Evolutionary conservation across 2,113 vertebrate species (phyloP), one percentile per base, ranked within the genome.

Genomic region (Hiodon tergisus): DNA sequence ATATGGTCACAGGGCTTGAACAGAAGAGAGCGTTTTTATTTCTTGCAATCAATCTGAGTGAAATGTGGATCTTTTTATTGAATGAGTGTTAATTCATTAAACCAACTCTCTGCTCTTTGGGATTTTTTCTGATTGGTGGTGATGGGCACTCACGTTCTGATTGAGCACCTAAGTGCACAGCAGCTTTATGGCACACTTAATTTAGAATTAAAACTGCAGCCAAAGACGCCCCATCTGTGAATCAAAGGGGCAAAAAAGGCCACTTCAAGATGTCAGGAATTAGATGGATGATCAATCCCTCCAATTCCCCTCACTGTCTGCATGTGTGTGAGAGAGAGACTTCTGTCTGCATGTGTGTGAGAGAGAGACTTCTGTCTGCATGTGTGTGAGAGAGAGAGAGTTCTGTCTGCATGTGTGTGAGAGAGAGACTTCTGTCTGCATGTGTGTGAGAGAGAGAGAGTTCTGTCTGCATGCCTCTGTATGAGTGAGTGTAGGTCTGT

Each of bases 121-220:
- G 31, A 69, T 76, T 52, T 74, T 46, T 83, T 84, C 78, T 81
- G 76, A 86, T 67, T 79, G 66, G 55, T 82, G 77, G 80, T 75
- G 87, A 86, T 83, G 77, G 80, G 77, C 77, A 80, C 77, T 80
- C 81, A 81, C 77, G 79, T 81, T 78, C 77, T 83, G 82, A 88
- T 69, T 81, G 78, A 89, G 80, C 80, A 82, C 82, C 83, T 80
- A 80, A 84, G 84, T 84, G 85, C 77, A 59, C 69, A 83, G 79
- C 79, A 86, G 80, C 81, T 89, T 89, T 87, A 86, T 78, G 78
- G 78, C 80, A 77, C 70, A 79, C 73, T 83, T 86, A 80, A 85
- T 90, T 88, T 88, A 85, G 85, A 88, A 86, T 83, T 84, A 84
- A 88, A 88, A 78, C 66, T 77, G 80, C 78, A 82, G 77, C 83